Evolutionary conservation across 2,113 vertebrate species (phyloP), one percentile per base, ranked within the genome.

Genomic region (Desmodus rotundus): DNA sequence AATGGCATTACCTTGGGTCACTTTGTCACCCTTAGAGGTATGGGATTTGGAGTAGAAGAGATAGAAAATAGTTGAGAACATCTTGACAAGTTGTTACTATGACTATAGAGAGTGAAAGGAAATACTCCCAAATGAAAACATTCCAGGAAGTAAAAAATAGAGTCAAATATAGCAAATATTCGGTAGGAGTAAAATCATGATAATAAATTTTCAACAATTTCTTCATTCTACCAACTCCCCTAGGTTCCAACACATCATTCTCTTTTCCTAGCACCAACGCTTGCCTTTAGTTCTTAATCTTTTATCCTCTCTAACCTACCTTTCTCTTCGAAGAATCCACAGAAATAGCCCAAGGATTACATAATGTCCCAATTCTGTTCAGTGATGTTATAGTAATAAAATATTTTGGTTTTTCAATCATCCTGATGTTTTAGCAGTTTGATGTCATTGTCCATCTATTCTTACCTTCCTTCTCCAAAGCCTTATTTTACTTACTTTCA

Each of bases 281-380:
- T 68, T 83, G 4, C 31, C 47, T 73, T 17, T 14, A 38, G 78
- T 77, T 72, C 4, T 19, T 38, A 15, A 31, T 26, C 22, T 72
- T 22, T 41, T n/a, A 28, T 38, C 80, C 11, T 77, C 11, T 78
- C 17, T 36, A 31, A 45, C 77, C 33, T 84, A 45, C 4, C 12
- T 88, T 72, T 58, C 10, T 20, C 45, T 47, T 26, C 86, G 15
- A 33, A 43, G 33, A 24, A 7, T 36, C n/a, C n/a, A 58, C 41
- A 67, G 28, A 65, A 78, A 38, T 1, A 61, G 0, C 1, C 7
- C 5, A 8, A 26, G 7, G 12, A 41, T 24, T 26, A 22, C 2
- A 54, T 31, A 68, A 52, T 54, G 2, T 24, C 3, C 47, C 45
- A 52, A 58, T 52, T 91, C 50, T 70, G 19, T 28, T 14, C n/a